Percentiles rank a stretch among this genome's conserved stretches.
These are phyloP conservation scores for Pollimyrus isidori DNA, from an alignment of 2,113 vertebrate species.

Conservation along the genomic window DNA sequence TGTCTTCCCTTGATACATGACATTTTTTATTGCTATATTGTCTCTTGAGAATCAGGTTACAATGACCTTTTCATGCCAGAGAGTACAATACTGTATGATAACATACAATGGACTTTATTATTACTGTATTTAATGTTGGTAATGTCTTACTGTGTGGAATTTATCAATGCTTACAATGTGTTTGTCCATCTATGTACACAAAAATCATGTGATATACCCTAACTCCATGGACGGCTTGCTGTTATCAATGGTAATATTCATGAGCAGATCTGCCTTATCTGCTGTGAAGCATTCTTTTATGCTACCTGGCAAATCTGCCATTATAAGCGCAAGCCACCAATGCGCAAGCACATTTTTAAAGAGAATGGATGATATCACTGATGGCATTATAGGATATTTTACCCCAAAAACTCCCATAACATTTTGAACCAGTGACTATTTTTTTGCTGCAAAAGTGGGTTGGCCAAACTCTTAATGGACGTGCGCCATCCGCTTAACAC, in stretches of 20 bases:
- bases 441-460: not conserved
- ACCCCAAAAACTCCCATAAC: not conserved
- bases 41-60: too few species aligned
- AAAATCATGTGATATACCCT: not conserved
- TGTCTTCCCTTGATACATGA: too few species aligned
- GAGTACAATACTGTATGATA: too few species aligned
- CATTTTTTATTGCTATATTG: too few species aligned
- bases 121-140: not conserved
- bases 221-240: not conserved
- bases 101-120: too few species aligned
- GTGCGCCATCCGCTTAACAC: not conserved
- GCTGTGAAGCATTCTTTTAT: not conserved
- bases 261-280: not conserved
- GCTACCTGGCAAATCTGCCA: not conserved
- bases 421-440: not conserved
- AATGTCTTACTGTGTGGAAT: not conserved
- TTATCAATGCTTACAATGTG: not conserved
- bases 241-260: not conserved
- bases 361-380: not conserved
- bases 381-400: not conserved
- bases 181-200: not conserved
- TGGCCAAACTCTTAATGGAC: not conserved
- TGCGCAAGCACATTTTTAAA: not conserved
- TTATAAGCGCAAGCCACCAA: not conserved
- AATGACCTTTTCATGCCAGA: too few species aligned